A percentile compares a stretch with the other conserved stretches of the same genome.
Conservation (phyloP, 2,113 vertebrate genomes). For the Glaucidium brasilianum region DNA sequence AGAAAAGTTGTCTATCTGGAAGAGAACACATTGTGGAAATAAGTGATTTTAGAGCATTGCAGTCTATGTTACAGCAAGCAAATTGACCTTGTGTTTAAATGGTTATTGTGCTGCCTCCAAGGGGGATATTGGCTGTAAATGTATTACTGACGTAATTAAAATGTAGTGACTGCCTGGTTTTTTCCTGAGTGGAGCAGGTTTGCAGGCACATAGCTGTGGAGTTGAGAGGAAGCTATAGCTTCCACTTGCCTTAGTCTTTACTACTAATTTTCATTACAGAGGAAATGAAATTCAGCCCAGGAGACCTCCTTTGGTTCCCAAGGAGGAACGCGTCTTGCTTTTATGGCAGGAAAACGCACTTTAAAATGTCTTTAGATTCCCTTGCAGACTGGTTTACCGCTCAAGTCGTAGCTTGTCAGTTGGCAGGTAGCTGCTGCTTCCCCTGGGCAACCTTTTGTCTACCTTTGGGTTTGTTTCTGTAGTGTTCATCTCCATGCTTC, state of each 20-base stretch:
- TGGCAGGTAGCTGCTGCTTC: neutral
- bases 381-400: neutral
- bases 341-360: neutral
- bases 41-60: accelerated
- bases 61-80: neutral
- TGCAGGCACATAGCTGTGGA: neutral
- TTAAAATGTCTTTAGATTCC: slow-evolving; percentile 25
- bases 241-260: neutral
- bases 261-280: slow-evolving; percentile 28
- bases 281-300: neutral
- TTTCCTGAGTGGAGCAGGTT: neutral
- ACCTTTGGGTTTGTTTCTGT: neutral
- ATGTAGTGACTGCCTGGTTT: neutral
- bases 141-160: neutral
- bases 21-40: neutral
- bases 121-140: neutral
- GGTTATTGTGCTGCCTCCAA: neutral
- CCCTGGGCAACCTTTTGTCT: neutral
- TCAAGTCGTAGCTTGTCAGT: neutral
- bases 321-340: neutral
- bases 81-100: neutral
- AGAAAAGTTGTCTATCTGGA: neutral
- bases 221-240: neutral
- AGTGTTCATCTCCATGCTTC: neutral
- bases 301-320: neutral